Evolutionary conservation across 1,140 invertebrate genomes (phyloP), one percentile per base, ranked within the genome.

Genomic region (Cydia splendana): DNA sequence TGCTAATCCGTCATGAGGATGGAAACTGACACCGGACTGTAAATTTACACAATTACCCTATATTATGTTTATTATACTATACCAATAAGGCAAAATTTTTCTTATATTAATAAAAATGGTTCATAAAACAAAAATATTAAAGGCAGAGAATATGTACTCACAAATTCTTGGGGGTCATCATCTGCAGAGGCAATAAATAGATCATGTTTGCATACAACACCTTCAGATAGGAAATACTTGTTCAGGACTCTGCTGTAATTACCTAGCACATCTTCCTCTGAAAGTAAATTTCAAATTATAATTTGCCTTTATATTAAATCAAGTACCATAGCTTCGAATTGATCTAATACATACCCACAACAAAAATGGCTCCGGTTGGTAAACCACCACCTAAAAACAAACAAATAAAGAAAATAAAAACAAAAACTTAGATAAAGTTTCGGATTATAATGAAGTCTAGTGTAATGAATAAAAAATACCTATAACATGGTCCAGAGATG

Each of bases 141-240:
- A 42, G 24, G 24, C 24, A 24, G 24, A 24, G 24, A 24, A 24
- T 86, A 77, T 87, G 87, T 92, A 85, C 94, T 93, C 84, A 96
- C 91, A 77, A 97, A 91, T 80, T 95, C 91, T 13, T 94, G 85
- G 18, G 96, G 95, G 87, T 95, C 93, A 75, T 94, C 89, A 93
- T 97, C 96, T 84, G 96, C 94, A 83, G 96, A 96, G 74, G 95
- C 96, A 77, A 98, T 85, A 80, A 97, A 94, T 48, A 97, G 81
- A 67, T 94, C 92, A 91, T 98, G 97, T 30, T 95, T 94, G 78
- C 94, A 95, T 15, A 95, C 94, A 45, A 97, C 89, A 51, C 97
- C 97, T 94, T 98, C 97, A 34, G 97, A 96, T 80, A 97, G 88
- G 81, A 97, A 98, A 89, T 97, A 98, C 87, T 97, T 97, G 15